Evolutionary conservation across 2,797 vertebrate species (phyloP), one percentile per base, ranked within the genome.

Genomic region (Harpagifer antarcticus): DNA sequence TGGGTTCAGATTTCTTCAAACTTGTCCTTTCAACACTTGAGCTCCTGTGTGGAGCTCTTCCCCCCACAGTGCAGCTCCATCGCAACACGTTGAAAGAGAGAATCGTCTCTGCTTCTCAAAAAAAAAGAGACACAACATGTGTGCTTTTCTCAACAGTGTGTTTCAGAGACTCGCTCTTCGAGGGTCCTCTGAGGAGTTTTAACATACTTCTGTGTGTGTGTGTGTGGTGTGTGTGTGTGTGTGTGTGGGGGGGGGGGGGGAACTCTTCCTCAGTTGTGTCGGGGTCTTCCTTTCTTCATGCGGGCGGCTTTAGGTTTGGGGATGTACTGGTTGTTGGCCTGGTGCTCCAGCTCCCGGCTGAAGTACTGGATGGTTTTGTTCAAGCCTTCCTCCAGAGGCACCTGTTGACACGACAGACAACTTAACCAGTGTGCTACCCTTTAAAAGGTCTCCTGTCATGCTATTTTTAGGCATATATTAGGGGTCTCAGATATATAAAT

Each of bases 311-410:
- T 99, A 19, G 98, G 98, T 93, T 99, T 99, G 86, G 98, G 98
- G 92, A 99, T 99, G 91, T 99, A 99, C 82, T 99, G 98, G 85
- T 99, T 99, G 88, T 99, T 99, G 10, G 97, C 98, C 90, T 99
- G 98, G 91, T 98, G 96, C 83, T 99, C 97, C 1, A 99, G 96
- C 72, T 99, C 98, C 88, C 98, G 95, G 69, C 95, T 97, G 94
- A 99, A 99, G 91, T 99, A 99, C 91, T 99, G 97, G 88, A 99
- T 99, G 5, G 98, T 99, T 96, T 99, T 99, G 90, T 99, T 99
- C 83, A 99, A 89, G 31, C 98, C 98, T 94, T 99, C 98, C 88
- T 99, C 98, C 94, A 99, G 74, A 0, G 98, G 98, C 19, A 99
- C 98, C 98, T 99, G 87, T 80, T 77, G 53, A 76, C 75, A 91